phyloP scores from a whole-genome alignment of 2,113 vertebrate species.

The Caloenas nicobarica region DNA sequence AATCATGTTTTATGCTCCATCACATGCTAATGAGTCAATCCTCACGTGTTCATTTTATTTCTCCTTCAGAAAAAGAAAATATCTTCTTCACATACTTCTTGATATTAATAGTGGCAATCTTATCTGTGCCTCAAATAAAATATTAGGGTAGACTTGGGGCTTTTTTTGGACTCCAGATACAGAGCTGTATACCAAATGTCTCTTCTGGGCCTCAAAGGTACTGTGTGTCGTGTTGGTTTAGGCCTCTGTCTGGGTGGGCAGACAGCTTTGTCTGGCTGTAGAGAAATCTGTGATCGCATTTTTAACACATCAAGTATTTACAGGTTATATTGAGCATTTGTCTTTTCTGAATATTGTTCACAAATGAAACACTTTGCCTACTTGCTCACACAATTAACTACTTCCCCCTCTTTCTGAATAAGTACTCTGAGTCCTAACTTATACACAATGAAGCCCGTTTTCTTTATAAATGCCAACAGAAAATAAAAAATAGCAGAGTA shows the following conservation, averaged over 20 bases:
- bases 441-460: background rate
- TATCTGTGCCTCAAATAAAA: background rate
- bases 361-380: background rate
- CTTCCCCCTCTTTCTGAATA: background rate
- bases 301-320: background rate
- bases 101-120: background rate
- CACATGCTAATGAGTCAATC: background rate
- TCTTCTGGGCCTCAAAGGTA: background rate
- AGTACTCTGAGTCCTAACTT: background rate
- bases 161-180: background rate
- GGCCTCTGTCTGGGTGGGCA: background rate
- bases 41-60: background rate
- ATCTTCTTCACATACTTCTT: background rate
- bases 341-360: background rate
- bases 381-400: background rate
- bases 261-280: background rate
- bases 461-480: background rate
- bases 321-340: background rate
- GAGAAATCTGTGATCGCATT: background rate
- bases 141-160: background rate
- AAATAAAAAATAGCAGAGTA: background rate
- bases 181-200: background rate
- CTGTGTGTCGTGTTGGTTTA: background rate
- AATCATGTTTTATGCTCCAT: slow-evolving; percentile 16
- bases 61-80: background rate